Base-by-base conservation (phyloP, 2,888 invertebrate species). In the Yponomeuta sedellus region DNA sequence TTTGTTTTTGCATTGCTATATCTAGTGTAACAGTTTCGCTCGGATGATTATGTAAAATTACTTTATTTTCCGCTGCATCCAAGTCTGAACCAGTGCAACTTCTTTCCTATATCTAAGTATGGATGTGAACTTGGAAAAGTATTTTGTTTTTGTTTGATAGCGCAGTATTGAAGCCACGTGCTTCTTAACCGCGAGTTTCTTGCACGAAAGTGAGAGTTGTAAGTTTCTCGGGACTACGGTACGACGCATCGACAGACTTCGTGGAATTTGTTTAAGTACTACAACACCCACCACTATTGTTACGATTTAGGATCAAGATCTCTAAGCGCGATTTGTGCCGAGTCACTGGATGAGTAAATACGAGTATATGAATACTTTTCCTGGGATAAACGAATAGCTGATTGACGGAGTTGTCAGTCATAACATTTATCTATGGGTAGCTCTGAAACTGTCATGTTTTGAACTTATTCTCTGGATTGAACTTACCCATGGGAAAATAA, bases 121-220 rank as follows among this genome's bases (percentile, higher is more conserved):
- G 12, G 63, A 40, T 59, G 22, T n/a, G 28, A 19, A 66, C 25
- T 44, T 66, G 3, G 52, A n/a, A 52, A 34, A 61, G n/a, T 61
- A 19, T 58, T 12, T 64, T 74, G 76, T 74, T 78, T 71, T 78
- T 71, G 76, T 77, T 81, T 77, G 81, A 77, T 77, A 79, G 76
- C 73, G 71, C 75, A 77, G 75, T 77, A 79, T 78, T 78, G 72
- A 76, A 78, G 75, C 77, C 80, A 75, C 82, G 69, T 71, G 70
- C 67, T 68, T 68, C 65, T 68, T 75, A 76, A 78, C 78, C 81
- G 78, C 81, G 78, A 80, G 76, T 82, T 85, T 82, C 85, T 86
- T 82, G 80, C 78, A 77, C 72, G 85, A 88, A 86, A 88, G 88
- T 77, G 88, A 88, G 84, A 88, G 87, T 86, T 78, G 73, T 78